Conservation (phyloP, 30 jellyfish, hydroid and myxozoan species). For the Clytia hemisphaerica region DNA sequence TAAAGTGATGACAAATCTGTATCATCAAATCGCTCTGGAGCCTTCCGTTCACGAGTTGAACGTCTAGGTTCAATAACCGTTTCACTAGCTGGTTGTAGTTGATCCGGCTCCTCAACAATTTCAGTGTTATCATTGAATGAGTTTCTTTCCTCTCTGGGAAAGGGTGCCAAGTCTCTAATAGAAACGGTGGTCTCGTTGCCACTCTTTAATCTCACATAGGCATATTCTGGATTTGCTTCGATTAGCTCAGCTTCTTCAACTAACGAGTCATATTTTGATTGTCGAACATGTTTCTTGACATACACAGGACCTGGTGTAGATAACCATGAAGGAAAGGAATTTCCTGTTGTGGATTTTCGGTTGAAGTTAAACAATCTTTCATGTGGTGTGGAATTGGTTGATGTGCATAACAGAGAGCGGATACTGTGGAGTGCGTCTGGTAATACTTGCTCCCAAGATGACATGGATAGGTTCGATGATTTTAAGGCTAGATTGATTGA, state of each 20-base stretch:
- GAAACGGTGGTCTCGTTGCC: no score
- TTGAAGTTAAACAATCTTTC: constrained; percentile 51
- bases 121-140: no score
- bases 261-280: not conserved
- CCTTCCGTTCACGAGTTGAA: no score
- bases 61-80: no score
- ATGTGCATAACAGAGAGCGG: constrained; percentile 57
- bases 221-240: no score
- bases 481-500: constrained; percentile 35
- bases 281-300: not conserved
- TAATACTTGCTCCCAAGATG: constrained; percentile 44
- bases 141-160: no score
- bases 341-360: constrained; percentile 15
- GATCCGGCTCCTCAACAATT: no score
- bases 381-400: constrained; percentile 71
- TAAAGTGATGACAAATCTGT: no score
- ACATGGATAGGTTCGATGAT: constrained; percentile 24
- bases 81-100: no score
- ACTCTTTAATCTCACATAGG: no score
- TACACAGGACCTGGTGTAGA: constrained; percentile 9
- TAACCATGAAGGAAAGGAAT: constrained; percentile 21
- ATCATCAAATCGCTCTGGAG: no score
- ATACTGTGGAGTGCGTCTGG: constrained; percentile 53
- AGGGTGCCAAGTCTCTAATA: no score
- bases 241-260: constrained; percentile 11